Evolutionary conservation across 2,888 invertebrate species (phyloP), one percentile per base, ranked within the genome.

Genomic region (Amphipoea lucens): DNA sequence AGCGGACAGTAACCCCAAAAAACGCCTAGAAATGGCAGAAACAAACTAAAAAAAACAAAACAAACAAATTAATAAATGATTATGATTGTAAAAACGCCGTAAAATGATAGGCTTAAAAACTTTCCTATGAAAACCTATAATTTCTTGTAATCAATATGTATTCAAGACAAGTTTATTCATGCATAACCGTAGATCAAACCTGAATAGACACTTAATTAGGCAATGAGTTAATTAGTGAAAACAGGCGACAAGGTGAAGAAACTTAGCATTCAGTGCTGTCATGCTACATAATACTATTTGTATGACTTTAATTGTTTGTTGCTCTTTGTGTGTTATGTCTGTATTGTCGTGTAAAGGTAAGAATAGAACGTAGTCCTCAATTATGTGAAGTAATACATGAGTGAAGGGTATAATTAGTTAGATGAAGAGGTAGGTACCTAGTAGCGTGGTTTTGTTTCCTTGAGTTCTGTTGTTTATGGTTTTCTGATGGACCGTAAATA

Each of bases 241-340:
- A 57, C 17, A 60, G 7, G 17, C 66, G 29, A 68, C 69, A 82
- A 84, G 80, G 60, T 84, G 79, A 84, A 71, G 67, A 71, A 84
- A 81, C 67, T 81, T 81, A 48, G 75, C 48, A 17, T 82, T 69
- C n/a, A 20, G 17, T 48, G 54, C 45, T 79, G 57, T 57, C 69
- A 42, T 48, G 54, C 54, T n/a, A 51, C 51, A 62, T 42, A 66
- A 57, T 36, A 14, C 42, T 40, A 51, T 57, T 81, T 81, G 74
- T 65, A 40, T 81, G 62, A 62, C 29, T 54, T 57, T 54, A 23
- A 81, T 81, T 80, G 20, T 54, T 36, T 63, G 4, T 11, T 11
- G 17, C 23, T 63, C n/a, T 48, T 66, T 66, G 29, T 17, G 4
- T 62, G n/a, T 57, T 66, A 66, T 23, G 20, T 69, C 4, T 51